phyloP scores from a whole-genome alignment of 2,888 invertebrate species.

The Drosophila monieri region DNA sequence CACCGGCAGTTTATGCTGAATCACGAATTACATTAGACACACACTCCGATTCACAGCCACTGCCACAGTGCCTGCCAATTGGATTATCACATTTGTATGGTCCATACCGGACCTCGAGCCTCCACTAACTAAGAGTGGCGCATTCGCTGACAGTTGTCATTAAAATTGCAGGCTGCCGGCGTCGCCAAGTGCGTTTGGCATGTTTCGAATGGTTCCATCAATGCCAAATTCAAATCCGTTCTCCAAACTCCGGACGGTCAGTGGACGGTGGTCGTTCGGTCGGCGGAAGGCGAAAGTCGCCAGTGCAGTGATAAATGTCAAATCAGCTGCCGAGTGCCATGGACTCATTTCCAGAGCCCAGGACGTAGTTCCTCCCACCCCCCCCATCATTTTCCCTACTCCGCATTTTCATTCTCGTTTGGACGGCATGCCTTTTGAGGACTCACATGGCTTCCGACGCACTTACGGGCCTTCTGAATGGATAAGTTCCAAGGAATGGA shows the following conservation, averaged over 20 bases:
- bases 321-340: constrained; percentile 64
- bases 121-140: constrained; percentile 1
- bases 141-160: constrained; percentile 58
- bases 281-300: constrained; percentile 52
- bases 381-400: background rate
- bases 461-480: constrained; percentile 53
- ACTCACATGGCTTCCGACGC: constrained; percentile 50
- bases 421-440: constrained; percentile 69
- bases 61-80: constrained; percentile 54
- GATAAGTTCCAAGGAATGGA: background rate
- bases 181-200: constrained; percentile 49
- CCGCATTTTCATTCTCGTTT: background rate
- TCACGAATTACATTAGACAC: constrained; percentile 75
- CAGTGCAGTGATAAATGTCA: constrained; percentile 75
- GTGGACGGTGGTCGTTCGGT: constrained; percentile 1
- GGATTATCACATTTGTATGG: constrained; percentile 64
- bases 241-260: background rate
- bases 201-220: constrained; percentile 70
- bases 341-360: constrained; percentile 7
- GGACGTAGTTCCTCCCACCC: background rate
- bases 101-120: constrained; percentile 4
- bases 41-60: constrained; percentile 8
- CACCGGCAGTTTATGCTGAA: constrained; percentile 70
- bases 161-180: constrained; percentile 60
- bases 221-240: constrained; percentile 45